phyloP scores from a whole-genome alignment of 2,113 vertebrate genomes.

The Stigmatopora nigra region DNA sequence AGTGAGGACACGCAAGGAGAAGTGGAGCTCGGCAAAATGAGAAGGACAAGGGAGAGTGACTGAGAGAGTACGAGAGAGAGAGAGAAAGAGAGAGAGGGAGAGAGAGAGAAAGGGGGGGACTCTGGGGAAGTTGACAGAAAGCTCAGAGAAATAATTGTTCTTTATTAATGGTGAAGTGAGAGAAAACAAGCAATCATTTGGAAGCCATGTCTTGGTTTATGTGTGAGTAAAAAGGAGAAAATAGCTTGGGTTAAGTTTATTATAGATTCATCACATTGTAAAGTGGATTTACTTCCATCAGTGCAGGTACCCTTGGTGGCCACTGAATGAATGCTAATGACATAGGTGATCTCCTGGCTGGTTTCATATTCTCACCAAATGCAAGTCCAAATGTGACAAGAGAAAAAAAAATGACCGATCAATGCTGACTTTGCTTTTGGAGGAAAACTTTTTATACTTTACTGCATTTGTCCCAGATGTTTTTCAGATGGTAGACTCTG shows the following conservation, averaged over 20 bases:
- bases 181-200: neutral
- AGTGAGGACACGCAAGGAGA: constrained; percentile 68
- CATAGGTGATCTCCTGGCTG: neutral
- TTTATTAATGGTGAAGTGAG: constrained; percentile 26
- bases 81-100: constrained; percentile 1
- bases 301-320: constrained; percentile 1
- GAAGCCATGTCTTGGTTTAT: neutral
- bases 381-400: constrained; percentile 4
- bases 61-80: neutral
- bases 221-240: constrained; percentile 5
- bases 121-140: constrained; percentile 19
- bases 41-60: constrained; percentile 15
- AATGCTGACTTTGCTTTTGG: constrained; percentile 1
- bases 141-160: constrained; percentile 27
- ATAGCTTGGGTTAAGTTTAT: constrained; percentile 9
- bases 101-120: constrained; percentile 7
- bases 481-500: neutral
- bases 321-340: constrained; percentile 8
- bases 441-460: neutral
- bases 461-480: neutral
- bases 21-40: constrained; percentile 30
- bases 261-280: constrained; percentile 21
- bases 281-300: constrained; percentile 12
- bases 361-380: constrained; percentile 4
- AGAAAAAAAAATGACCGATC: neutral